Conservation (phyloP, 1,140 invertebrate species). For the Anastrepha obliqua region DNA sequence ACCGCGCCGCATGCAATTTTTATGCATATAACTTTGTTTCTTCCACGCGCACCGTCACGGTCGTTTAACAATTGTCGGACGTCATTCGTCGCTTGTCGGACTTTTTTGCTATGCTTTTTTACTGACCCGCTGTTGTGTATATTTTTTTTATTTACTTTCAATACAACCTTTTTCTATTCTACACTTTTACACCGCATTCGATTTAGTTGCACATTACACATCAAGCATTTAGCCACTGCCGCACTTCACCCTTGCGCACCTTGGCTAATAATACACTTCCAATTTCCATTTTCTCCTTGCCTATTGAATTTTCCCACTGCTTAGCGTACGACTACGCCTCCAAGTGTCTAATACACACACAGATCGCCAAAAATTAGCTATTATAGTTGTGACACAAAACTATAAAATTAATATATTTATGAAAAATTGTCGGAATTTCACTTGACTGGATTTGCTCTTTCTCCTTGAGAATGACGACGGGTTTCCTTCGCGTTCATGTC, state of each 20-base stretch:
- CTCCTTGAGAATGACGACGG: conserved; percentile 45
- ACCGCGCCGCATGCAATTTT: not conserved
- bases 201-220: conserved; percentile 5
- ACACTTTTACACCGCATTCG: conserved; percentile 6
- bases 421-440: conserved; percentile 2
- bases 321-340: conserved; percentile 12
- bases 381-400: not conserved
- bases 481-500: not conserved
- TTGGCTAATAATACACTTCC: conserved; percentile 38
- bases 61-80: conserved; percentile 22
- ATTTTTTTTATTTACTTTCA: conserved; percentile 20
- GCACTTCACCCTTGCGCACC: conserved; percentile 32
- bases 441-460: not conserved
- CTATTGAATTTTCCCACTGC: conserved; percentile 43
- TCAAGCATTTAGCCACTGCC: conserved; percentile 29
- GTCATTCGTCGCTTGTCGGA: conserved; percentile 12
- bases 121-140: not conserved
- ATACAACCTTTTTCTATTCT: not conserved
- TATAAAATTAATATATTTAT: not conserved
- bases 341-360: not conserved
- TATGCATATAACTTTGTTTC: conserved; percentile 28
- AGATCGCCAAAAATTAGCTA: not conserved
- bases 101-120: conserved; percentile 20
- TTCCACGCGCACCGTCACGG: conserved; percentile 25
- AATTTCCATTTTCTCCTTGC: conserved; percentile 32